Conservation (phyloP, 2,888 invertebrate genomes). For the Eueremaeus valkanovi region DNA sequence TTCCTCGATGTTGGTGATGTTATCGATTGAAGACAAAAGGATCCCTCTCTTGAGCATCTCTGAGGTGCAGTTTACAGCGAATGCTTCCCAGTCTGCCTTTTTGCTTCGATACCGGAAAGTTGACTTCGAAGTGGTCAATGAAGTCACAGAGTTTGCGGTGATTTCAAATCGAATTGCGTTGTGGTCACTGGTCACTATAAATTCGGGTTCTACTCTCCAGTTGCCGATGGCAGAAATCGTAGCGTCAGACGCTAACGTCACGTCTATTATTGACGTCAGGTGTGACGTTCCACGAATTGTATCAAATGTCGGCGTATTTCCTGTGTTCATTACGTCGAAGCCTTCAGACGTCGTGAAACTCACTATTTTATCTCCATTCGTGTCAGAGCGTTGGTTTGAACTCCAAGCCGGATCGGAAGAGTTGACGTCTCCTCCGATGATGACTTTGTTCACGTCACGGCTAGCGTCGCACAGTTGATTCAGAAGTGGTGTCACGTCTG, state of each 20-base stretch:
- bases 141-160: not conserved
- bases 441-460: not conserved
- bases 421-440: not conserved
- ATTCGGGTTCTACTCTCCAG: not conserved
- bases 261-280: too few species aligned
- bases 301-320: not conserved
- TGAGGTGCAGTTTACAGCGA: not conserved
- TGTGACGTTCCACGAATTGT: not conserved
- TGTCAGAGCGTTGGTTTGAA: too few species aligned
- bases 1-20: not conserved
- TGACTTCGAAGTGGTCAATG: not conserved
- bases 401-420: not conserved
- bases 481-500: not conserved
- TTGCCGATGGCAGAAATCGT: not conserved
- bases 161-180: not conserved
- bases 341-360: not conserved
- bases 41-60: not conserved
- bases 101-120: not conserved
- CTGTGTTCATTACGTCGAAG: not conserved
- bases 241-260: not conserved
- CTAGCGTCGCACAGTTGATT: not conserved
- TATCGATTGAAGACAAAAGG: not conserved
- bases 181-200: not conserved
- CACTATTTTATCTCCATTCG: too few species aligned
- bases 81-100: not conserved